Percentiles rank a stretch among this genome's conserved stretches.
These are phyloP conservation scores for Pithys albifrons DNA, from an alignment of 2,113 vertebrate species.

Conservation along the genomic window DNA sequence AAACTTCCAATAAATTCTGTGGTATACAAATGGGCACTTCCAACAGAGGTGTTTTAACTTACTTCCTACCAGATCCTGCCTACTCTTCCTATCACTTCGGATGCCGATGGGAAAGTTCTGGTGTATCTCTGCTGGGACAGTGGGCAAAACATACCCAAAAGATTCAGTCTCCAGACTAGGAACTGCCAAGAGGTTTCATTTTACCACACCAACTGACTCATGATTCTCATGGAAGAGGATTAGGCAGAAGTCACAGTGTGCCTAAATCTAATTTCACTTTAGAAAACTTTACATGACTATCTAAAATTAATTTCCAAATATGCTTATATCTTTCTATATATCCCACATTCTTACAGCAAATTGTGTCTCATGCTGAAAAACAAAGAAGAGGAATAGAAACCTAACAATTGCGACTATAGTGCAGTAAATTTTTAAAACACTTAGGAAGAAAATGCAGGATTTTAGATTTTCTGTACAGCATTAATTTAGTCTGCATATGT, in stretches of 20 bases:
- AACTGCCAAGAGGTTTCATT: background rate
- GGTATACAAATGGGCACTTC: background rate
- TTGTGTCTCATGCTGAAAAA: background rate
- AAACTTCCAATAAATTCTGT: background rate
- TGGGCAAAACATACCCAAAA: background rate
- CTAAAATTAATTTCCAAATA: background rate
- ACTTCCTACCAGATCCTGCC: background rate
- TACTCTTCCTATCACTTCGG: background rate
- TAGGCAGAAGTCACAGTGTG: background rate
- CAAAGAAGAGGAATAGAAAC: background rate
- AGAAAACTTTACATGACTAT: background rate
- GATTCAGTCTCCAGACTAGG: background rate
- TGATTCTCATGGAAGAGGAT: background rate
- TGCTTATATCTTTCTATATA: background rate
- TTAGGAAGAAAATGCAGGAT: background rate
- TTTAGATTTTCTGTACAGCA: background rate
- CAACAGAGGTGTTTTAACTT: background rate
- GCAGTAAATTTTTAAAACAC: background rate
- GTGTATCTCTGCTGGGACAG: background rate
- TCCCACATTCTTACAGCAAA: background rate
- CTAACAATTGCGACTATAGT: background rate
- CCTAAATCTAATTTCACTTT: background rate
- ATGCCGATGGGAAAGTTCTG: background rate
- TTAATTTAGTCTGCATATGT: background rate
- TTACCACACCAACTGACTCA: rapidly evolving